These are phyloP conservation scores for Pristiophorus japonicus DNA, from an alignment of 2,113 vertebrate species.

Conservation along the genomic window DNA sequence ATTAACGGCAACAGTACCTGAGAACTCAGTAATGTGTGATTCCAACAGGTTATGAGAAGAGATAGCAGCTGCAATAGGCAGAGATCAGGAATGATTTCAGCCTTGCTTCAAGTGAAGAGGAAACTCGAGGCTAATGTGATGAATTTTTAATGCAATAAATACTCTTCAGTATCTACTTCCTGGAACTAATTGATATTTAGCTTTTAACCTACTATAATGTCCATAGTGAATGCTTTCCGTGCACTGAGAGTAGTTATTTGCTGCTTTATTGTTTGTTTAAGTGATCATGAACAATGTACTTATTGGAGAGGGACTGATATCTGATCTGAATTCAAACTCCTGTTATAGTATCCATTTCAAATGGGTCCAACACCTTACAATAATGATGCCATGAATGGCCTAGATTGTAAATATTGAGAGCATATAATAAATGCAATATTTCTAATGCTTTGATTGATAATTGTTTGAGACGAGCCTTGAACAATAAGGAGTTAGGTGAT, in stretches of 20 bases:
- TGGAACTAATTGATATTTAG: neutral
- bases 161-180: neutral
- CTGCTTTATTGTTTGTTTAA: neutral
- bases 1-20: neutral
- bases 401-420: neutral
- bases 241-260: neutral
- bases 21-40: neutral
- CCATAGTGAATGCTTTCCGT: neutral
- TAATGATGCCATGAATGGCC: neutral
- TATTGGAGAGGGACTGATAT: neutral
- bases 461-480: neutral
- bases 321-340: neutral
- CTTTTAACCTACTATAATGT: neutral
- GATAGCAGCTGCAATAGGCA: neutral
- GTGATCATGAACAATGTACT: neutral
- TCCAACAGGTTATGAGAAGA: neutral
- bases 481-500: neutral
- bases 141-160: neutral
- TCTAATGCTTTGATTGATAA: neutral
- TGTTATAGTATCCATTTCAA: neutral
- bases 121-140: neutral
- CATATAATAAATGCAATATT: neutral
- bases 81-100: neutral
- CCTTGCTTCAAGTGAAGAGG: neutral
- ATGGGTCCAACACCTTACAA: neutral